phyloP scores from a whole-genome alignment of 1,140 invertebrate species.

The Tetranychus cinnabarinus region DNA sequence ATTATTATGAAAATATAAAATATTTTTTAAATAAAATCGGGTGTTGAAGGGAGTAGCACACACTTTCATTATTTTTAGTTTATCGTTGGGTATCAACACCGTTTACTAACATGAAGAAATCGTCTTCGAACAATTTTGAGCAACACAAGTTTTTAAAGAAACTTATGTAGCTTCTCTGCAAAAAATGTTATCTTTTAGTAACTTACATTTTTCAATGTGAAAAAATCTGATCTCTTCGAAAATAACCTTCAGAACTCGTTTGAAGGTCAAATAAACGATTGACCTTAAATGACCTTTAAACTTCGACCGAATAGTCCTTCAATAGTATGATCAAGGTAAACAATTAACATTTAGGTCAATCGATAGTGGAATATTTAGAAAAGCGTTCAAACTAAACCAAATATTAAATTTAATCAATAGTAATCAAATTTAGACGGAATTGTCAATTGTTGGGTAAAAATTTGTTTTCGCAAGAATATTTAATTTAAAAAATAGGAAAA shows the following conservation, averaged over 20 bases:
- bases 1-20: constrained; percentile 1
- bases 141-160: background rate
- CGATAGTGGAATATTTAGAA: too few relatives aligned
- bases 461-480: constrained; percentile 70
- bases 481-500: constrained; percentile 70
- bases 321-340: background rate
- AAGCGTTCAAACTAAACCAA: constrained; percentile 14
- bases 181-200: too few relatives aligned
- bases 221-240: too few relatives aligned
- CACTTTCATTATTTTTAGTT: too few relatives aligned
- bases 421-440: background rate
- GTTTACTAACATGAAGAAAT: too few relatives aligned
- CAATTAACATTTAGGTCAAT: background rate
- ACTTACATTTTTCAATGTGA: too few relatives aligned
- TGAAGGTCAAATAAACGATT: too few relatives aligned
- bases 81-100: background rate
- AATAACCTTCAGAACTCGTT: too few relatives aligned
- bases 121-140: too few relatives aligned
- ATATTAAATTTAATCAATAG: background rate
- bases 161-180: constrained; percentile 26
- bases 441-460: constrained; percentile 22
- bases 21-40: background rate
- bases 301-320: too few relatives aligned
- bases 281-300: too few relatives aligned
- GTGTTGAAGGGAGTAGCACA: too few relatives aligned